Base-by-base conservation (phyloP, 2,888 invertebrate genomes). In the Conus canariensis region DNA sequence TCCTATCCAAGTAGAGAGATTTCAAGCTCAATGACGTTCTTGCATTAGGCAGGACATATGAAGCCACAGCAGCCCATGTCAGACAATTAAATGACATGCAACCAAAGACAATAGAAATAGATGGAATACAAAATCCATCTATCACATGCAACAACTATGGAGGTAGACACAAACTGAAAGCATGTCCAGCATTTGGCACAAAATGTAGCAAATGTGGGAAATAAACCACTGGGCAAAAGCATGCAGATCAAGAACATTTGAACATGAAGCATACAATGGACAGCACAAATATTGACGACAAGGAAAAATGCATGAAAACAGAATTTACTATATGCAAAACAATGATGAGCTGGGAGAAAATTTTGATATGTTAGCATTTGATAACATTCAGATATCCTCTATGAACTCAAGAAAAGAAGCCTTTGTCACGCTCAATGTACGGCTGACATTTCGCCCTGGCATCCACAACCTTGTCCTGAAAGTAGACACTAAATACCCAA, bases 401-500 rank as follows among this genome's bases (percentile, higher is more conserved):
- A n/a, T 83, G 83, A 10, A 58, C 30, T 83, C 83, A 12, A 45
- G 58, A 56, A 45, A 83, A 4, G 80, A 83, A 22, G 56, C 83
- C n/a, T 83, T 83, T 6, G 83, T 58, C 30, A 45, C 45, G 10
- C 30, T 30, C 25, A 45, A 83, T 8, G 22, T 58, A 3, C 2
- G 30, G 14, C 83, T 9, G 12, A n/a, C 83, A 30, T 10, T 8
- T 25, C 5, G 14, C 10, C 45, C 83, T 30, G 58, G 56, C 45
- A 83, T 22, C 10, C 14, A 30, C 83, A 30, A 87, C 85, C 59
- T 91, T 14, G 82, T 74, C 25, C 88, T 90, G 74, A 91, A 92
- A 59, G 86, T 90, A 7, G 92, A 90, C 90, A 91, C 90, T 14
- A 10, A 92, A 91, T 70, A 90, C 90, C 22, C 82, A 91, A 22